Percentiles rank a stretch among this genome's conserved stretches.
Conservation (phyloP, 64 coral and sea anemone species). For the Actinia equina region DNA sequence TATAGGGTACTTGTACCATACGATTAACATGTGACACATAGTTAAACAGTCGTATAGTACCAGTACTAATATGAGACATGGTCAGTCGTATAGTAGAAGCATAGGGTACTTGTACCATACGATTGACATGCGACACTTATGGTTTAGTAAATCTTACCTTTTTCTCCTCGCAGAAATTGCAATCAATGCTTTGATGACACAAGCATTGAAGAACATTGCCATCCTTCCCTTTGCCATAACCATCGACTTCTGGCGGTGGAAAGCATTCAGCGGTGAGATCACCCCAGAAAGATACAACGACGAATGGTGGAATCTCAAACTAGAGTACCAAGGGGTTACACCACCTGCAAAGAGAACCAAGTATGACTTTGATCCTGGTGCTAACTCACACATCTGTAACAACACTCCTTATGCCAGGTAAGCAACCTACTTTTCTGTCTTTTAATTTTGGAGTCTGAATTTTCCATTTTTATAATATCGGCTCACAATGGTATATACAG, state of each 20-base stretch:
- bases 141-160: background rate
- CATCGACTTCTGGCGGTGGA: slow-evolving; percentile 23
- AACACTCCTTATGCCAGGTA: slow-evolving; percentile 25
- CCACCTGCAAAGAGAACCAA: slow-evolving; percentile 14
- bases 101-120: no score
- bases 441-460: no score
- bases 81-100: no score
- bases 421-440: background rate
- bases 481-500: no score
- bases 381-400: slow-evolving; percentile 28
- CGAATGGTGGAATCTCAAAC: slow-evolving; percentile 9
- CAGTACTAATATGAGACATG: no score
- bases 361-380: slow-evolving; percentile 27
- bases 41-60: no score
- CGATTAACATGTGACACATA: no score
- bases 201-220: slow-evolving; percentile 22
- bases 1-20: no score
- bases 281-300: slow-evolving; percentile 4
- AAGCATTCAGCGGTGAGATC: slow-evolving; percentile 14
- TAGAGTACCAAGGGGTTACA: slow-evolving; percentile 10
- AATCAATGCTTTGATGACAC: slow-evolving; percentile 15
- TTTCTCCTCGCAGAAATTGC: background rate
- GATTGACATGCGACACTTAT: background rate
- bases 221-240: slow-evolving; percentile 20
- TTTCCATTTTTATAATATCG: no score